Evolutionary conservation across 2,113 vertebrate genomes (phyloP), one percentile per base, ranked within the genome.

Genomic region (Eira barbara): DNA sequence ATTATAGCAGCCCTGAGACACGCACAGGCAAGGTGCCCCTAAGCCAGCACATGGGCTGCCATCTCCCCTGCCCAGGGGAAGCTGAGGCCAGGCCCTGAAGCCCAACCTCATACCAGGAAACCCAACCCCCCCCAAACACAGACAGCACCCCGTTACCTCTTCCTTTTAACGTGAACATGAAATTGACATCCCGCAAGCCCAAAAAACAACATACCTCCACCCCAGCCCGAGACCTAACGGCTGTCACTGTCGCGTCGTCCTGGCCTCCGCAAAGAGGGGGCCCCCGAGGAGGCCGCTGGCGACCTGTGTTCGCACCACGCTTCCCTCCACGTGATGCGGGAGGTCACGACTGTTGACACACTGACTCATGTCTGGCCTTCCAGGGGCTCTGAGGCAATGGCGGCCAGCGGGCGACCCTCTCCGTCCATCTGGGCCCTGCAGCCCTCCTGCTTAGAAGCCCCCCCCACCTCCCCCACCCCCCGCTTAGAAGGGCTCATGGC

Each of bases 301-400:
- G 74, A n/a, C 36, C 29, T 25, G 25, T 7, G 0, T 47, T 13
- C 20, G 36, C 10, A 39, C 47, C 3, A 2, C 6, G 27, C 74
- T 80, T 45, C 49, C 52, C 47, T 55, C 21, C 0, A 4, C 27
- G n/a, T 39, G 27, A 87, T 7, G 4, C 29, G 2, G 6, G 71
- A 79, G 7, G 13, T 61, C 73, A 67, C 13, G 1, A 6, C 23
- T 7, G 1, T 10, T 5, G 29, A 42, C 0, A 15, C 2, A 6
- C 31, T 1, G 3, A 67, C 34, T 20, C n/a, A 25, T 2, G 0
- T 7, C 31, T 59, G 55, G 47, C 47, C 57, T 67, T 34, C 36
- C 61, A 45, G 11, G 91, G 49, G 36, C 21, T 45, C 65, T 57
- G 49, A 42, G 69, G 29, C 36, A 49, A 71, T 7, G 42, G 65